phyloP scores from a whole-genome alignment of 2,113 vertebrate genomes.

The Syrrhaptes paradoxus region DNA sequence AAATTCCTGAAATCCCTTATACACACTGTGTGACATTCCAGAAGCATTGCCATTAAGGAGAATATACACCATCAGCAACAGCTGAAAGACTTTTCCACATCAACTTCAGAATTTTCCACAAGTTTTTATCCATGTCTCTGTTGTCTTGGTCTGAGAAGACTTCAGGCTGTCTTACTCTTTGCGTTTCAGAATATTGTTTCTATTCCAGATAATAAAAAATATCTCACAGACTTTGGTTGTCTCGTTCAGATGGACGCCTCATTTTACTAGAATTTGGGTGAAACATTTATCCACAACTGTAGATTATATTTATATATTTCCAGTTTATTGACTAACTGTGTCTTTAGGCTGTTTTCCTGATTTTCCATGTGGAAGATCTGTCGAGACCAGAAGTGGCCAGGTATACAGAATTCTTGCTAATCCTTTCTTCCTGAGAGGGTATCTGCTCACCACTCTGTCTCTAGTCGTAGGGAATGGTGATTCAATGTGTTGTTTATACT shows the following conservation, averaged over 20 bases:
- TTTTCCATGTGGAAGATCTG: not conserved
- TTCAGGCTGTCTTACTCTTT: not conserved
- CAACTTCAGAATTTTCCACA: not conserved
- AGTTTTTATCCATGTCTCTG: not conserved
- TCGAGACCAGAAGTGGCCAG: not conserved
- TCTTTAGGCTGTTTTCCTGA: not conserved
- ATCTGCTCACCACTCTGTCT: not conserved
- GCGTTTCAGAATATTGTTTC: not conserved
- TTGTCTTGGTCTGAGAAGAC: not conserved
- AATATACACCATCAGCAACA: not conserved
- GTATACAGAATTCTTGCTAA: not conserved
- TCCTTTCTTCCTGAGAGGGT: not conserved
- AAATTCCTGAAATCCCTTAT: not conserved
- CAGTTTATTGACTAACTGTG: not conserved
- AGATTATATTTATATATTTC: not conserved
- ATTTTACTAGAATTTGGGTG: not conserved
- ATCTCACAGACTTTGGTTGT: not conserved
- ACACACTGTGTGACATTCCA: not conserved
- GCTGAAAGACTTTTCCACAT: fast-evolving
- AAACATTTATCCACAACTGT: not conserved
- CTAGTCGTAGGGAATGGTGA: not conserved
- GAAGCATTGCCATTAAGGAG: not conserved
- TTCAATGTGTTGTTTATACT: not conserved
- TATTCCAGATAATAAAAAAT: not conserved
- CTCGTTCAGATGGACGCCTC: not conserved